These are phyloP conservation scores for Caenorhabditis angaria DNA, from an alignment of 2,888 invertebrate species.

Conservation along the genomic window DNA sequence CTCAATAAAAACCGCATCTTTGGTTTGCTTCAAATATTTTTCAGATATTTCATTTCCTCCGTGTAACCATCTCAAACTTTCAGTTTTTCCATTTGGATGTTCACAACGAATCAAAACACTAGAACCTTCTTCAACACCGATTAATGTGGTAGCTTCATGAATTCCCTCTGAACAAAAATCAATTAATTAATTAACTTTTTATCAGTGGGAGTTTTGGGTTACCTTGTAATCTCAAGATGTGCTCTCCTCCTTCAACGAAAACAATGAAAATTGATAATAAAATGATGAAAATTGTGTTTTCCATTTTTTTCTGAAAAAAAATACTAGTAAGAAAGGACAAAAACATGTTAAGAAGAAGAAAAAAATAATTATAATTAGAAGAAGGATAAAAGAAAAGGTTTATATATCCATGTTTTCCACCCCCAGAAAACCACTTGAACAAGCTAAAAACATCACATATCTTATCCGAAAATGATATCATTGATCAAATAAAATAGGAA, in stretches of 20 bases:
- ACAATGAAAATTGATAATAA: constrained; percentile 4
- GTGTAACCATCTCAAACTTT: constrained; percentile 37
- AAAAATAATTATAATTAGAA: too few relatives aligned
- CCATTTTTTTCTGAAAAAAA: background rate
- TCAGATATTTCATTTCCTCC: constrained; percentile 28
- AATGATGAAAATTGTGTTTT: background rate
- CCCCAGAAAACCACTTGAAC: constrained; percentile 1
- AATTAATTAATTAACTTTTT: background rate
- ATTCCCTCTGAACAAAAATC: constrained; percentile 19
- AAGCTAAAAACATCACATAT: constrained; percentile 1
- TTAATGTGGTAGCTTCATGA: constrained; percentile 34
- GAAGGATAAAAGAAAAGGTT: background rate
- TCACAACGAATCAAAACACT: constrained; percentile 41
- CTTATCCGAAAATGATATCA: constrained; percentile 1
- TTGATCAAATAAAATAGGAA: background rate
- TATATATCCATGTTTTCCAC: background rate
- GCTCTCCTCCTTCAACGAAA: constrained; percentile 25
- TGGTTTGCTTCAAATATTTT: constrained; percentile 34
- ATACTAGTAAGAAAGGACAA: background rate
- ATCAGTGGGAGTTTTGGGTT: background rate
- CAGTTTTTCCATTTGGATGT: constrained; percentile 36
- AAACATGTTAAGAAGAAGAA: background rate
- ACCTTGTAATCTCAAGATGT: constrained; percentile 45
- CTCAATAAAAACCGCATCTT: constrained; percentile 33
- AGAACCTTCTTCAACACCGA: constrained; percentile 41